phyloP scores from a whole-genome alignment of 2,113 vertebrate genomes.

The Mystacornis crossleyi region DNA sequence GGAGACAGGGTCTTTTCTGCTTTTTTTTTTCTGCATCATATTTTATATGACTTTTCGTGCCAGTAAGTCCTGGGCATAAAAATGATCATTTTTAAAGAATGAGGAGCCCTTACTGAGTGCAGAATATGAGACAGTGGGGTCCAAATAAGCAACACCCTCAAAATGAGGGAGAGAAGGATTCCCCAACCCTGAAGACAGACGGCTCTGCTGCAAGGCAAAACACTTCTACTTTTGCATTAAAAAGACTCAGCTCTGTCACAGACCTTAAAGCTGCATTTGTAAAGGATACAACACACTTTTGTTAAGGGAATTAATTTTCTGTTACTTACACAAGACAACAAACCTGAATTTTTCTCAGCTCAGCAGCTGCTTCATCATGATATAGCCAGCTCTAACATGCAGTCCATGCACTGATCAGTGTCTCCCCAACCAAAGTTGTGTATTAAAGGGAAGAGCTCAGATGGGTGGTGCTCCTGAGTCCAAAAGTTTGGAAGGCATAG shows the following conservation, averaged over 20 bases:
- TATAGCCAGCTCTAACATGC: neutral
- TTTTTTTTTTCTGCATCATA: neutral
- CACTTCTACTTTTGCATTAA: neutral
- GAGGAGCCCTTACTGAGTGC: neutral
- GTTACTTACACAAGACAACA: neutral
- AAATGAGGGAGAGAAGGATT: neutral
- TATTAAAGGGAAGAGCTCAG: neutral
- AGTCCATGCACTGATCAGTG: neutral
- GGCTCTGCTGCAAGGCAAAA: neutral
- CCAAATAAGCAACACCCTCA: neutral
- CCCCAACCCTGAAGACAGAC: neutral
- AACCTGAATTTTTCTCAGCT: neutral
- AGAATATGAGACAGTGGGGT: neutral
- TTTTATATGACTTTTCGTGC: neutral
- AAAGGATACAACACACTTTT: neutral
- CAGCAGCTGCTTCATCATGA: neutral
- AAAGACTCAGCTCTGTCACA: neutral
- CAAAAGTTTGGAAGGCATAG: neutral
- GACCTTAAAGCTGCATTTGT: neutral
- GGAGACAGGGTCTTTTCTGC: neutral
- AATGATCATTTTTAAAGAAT: neutral
- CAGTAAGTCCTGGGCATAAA: neutral
- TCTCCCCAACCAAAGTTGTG: neutral
- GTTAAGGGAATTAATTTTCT: neutral
- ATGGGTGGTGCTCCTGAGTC: neutral